These are phyloP conservation scores for Panurus biarmicus DNA, from an alignment of 2,113 vertebrate genomes.

Conservation along the genomic window DNA sequence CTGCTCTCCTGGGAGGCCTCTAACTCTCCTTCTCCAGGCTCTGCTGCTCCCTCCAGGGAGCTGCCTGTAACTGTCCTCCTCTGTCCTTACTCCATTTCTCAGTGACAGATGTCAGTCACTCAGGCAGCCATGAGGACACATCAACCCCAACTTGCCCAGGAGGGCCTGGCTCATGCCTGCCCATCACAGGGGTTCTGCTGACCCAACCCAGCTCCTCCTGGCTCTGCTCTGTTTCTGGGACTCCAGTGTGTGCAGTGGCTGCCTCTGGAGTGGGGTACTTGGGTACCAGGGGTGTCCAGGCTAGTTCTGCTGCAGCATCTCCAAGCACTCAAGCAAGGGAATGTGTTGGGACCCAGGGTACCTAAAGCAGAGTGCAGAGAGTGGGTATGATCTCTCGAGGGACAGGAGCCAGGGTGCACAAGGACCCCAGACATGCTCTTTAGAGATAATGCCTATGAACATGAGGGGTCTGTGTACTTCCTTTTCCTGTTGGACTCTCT, in stretches of 20 bases:
- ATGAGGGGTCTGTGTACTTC: background rate
- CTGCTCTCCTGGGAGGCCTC: background rate
- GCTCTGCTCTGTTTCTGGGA: background rate
- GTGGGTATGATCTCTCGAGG: rapidly evolving
- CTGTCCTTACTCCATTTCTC: background rate
- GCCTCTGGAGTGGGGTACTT: background rate
- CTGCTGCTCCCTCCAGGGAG: background rate
- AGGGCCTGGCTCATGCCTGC: background rate
- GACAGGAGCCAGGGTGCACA: background rate
- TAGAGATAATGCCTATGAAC: background rate
- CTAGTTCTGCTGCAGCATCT: background rate
- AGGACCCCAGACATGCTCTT: background rate
- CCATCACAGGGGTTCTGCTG: background rate
- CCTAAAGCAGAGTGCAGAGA: background rate
- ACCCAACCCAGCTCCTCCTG: background rate
- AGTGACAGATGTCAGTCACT: background rate
- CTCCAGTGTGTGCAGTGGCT: background rate
- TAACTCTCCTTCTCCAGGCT: background rate
- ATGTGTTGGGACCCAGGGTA: background rate
- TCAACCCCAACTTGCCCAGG: background rate
- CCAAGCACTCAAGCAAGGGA: background rate
- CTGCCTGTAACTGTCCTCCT: background rate
- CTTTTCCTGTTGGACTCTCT: background rate
- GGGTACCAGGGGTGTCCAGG: background rate
- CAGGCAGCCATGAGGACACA: background rate